phyloP scores from a whole-genome alignment of 1,140 invertebrate species.

The Sminthurinus signatus region DNA sequence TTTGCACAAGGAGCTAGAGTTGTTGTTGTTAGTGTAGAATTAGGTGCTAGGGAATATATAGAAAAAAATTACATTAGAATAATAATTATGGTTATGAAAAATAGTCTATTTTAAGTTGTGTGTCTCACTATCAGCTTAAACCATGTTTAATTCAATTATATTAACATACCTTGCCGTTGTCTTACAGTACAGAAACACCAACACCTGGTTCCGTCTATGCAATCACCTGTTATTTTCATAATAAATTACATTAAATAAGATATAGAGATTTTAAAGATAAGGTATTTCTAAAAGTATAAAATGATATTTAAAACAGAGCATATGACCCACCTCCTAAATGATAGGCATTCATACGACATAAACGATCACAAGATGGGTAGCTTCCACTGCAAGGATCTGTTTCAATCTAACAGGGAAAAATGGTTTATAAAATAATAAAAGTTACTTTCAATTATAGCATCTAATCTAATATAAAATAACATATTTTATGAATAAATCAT shows the following conservation, averaged over 20 bases:
- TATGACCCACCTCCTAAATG: slow-evolving; percentile 3
- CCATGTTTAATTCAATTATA: too few relatives aligned
- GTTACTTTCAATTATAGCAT: not conserved
- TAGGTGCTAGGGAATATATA: too few relatives aligned
- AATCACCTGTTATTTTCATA: too few relatives aligned
- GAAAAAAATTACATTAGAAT: too few relatives aligned
- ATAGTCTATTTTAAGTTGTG: too few relatives aligned
- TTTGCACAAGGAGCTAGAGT: not conserved
- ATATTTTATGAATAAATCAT: not conserved
- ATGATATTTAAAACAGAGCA: too few relatives aligned
- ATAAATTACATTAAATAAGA: too few relatives aligned
- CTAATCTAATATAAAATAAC: not conserved
- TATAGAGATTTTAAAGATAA: too few relatives aligned
- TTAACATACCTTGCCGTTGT: slow-evolving; percentile 8
- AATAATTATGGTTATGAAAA: too few relatives aligned
- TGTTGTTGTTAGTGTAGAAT: not conserved
- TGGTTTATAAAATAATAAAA: too few relatives aligned
- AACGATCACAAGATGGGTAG: slow-evolving; percentile 5
- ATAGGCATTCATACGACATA: slow-evolving; percentile 1
- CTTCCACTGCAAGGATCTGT: not conserved
- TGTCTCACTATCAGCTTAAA: too few relatives aligned
- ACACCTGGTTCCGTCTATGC: not conserved
- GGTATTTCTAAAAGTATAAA: too few relatives aligned
- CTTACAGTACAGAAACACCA: slow-evolving; percentile 1
- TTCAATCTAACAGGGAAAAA: not conserved